Evolutionary conservation across 1,140 invertebrate species (phyloP), one percentile per base, ranked within the genome.

Genomic region (Riptortus pedestris): DNA sequence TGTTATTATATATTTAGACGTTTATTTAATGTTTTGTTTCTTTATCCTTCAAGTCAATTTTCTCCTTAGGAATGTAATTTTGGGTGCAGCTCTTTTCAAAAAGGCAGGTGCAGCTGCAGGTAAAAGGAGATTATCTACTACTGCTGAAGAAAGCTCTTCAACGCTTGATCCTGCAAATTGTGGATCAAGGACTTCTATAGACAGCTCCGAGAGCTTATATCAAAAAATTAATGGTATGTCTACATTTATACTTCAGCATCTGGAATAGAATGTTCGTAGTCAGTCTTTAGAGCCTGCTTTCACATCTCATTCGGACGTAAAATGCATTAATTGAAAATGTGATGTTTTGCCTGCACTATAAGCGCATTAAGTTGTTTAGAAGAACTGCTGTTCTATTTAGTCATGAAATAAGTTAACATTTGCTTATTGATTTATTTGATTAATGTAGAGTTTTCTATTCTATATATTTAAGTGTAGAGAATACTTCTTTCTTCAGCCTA

Each of bases 31-130:
- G n/a, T n/a, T n/a, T n/a, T n/a, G n/a, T n/a, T n/a, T n/a, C n/a
- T n/a, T n/a, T n/a, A n/a, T n/a, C n/a, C n/a, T n/a, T n/a, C n/a
- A n/a, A n/a, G n/a, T n/a, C n/a, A n/a, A n/a, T n/a, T n/a, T n/a
- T n/a, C n/a, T n/a, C n/a, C 67, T 20, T 60, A 78, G 93, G 67
- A 93, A 96, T 74, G 91, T 94, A 0, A 88, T 97, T 18, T 77
- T 91, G 60, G 93, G 90, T 2, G 89, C 93, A 1, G 90, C 92
- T n/a, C 79, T 92, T 66, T 91, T 91, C 72, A 82, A 86, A 28
- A 81, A 82, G 66, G 88, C 88, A 26, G 88, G 85, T 1, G 77
- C 57, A 20, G 45, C 60, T 58, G 65, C 66, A 48, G 59, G 68
- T 47, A 67, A 67, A 65, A 47, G 67, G 62, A 31, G 69, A 27